Base-by-base conservation (phyloP, 2,797 vertebrate genomes). In the Pampus argenteus region DNA sequence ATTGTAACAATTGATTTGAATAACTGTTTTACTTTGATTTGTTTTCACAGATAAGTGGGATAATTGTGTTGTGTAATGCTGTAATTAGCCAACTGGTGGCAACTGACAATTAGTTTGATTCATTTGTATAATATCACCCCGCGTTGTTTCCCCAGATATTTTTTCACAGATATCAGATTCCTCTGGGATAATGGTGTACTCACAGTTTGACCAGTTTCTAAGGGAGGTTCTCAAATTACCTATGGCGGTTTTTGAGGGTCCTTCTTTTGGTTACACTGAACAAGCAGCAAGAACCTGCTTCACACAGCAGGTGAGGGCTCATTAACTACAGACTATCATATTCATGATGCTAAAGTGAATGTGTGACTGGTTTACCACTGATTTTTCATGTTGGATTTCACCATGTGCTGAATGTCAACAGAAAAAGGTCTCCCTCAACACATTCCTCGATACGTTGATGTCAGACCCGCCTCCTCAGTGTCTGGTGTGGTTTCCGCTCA, bases 381-480 rank as follows among this genome's bases (percentile, higher is more conserved):
- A 57, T 48, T 74, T 59, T 28, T 26, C 17, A 22, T 25, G n/a
- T 44, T 65, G 22, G 77, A 73, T 79, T 58, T 68, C 51, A 11
- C 61, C 71, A 59, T 82, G 47, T 10, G 2, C 67, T 23, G 6
- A 49, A 55, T 57, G 18, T 74, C 73, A 79, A 84, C 94, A 99
- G 98, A 99, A 99, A 93, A 98, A 97, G 87, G 96, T 99, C 88
- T 96, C 96, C 28, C 95, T 99, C 91, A 99, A 99, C 89, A 95
- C 94, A 84, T 99, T 99, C 93, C 95, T 99, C 88, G 98, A 99
- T 90, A 97, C 96, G 0, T 92, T 99, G 85, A 98, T 99, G 97
- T 99, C 97, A 71, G 98, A 99, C 88, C 98, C 97, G 68, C 96
- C 97, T 9, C 97, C 98, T n/a, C 98, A 99, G 93, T 98, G 98